Evolutionary conservation across 2,888 invertebrate species (phyloP).

Genomic region (Brenthis daphne): DNA sequence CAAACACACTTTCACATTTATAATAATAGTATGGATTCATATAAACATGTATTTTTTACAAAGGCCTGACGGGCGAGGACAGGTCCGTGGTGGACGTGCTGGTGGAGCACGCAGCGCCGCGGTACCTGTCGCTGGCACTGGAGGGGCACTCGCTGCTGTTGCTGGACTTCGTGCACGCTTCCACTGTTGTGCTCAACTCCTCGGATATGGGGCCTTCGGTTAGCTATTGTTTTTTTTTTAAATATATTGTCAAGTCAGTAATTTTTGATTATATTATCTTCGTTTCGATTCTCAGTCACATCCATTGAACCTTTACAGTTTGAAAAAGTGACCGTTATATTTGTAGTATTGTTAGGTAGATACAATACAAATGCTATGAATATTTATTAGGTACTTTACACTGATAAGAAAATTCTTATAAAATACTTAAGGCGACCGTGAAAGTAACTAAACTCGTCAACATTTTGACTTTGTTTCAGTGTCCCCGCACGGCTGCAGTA

Average conservation of each 20-base stretch:
- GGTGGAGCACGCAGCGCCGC: conserved; percentile 91
- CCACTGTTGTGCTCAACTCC: conserved; percentile 92
- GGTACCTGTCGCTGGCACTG: conserved; percentile 92
- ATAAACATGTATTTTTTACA: neutral
- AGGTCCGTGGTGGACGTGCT: conserved; percentile 90
- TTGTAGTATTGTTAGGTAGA: no score
- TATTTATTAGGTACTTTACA: no score
- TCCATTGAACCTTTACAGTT: no score
- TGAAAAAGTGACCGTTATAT: no score
- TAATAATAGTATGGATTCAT: neutral
- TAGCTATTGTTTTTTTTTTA: conserved; percentile 38
- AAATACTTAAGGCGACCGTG: neutral
- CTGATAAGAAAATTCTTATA: no score
- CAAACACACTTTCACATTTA: neutral
- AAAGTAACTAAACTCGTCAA: neutral
- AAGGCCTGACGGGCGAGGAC: conserved; percentile 85
- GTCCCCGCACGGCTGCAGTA: conserved; percentile 94
- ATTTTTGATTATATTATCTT: no score
- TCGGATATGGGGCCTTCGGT: conserved; percentile 86
- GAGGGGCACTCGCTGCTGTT: conserved; percentile 94
- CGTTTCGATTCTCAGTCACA: no score
- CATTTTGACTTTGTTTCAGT: conserved; percentile 61
- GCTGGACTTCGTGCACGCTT: conserved; percentile 94
- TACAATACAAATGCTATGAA: no score
- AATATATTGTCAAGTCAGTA: neutral